Conservation (phyloP, 2,888 invertebrate genomes). For the Nemotelus nigrinus region DNA sequence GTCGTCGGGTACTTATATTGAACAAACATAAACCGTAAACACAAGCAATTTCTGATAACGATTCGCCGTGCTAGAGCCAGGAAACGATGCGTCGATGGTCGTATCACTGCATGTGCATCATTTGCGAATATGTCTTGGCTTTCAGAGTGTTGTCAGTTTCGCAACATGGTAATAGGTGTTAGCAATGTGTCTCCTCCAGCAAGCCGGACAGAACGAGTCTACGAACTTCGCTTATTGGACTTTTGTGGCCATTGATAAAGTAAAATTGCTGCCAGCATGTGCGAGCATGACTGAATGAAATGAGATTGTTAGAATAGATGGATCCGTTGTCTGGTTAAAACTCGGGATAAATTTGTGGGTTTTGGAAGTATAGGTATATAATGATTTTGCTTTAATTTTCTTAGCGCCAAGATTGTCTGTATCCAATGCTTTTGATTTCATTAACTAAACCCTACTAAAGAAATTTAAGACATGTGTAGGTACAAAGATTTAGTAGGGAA, state of each 20-base stretch:
- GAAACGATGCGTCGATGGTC: neutral
- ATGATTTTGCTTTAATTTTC: too few relatives aligned
- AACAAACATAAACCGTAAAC: slow-evolving; percentile 50
- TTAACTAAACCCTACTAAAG: too few relatives aligned
- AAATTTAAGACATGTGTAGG: too few relatives aligned
- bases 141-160: slow-evolving; percentile 28
- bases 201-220: neutral
- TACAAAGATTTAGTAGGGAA: too few relatives aligned
- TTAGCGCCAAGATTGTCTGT: too few relatives aligned
- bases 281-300: too few relatives aligned
- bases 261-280: neutral
- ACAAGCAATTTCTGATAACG: slow-evolving; percentile 48
- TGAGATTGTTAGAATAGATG: too few relatives aligned
- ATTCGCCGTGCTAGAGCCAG: slow-evolving; percentile 6
- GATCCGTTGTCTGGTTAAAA: too few relatives aligned
- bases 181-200: slow-evolving; percentile 15
- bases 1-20: slow-evolving; percentile 44
- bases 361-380: too few relatives aligned
- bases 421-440: too few relatives aligned
- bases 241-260: slow-evolving; percentile 13
- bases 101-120: slow-evolving; percentile 30
- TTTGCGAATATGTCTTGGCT: slow-evolving; percentile 24
- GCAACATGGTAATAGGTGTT: slow-evolving; percentile 46
- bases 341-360: too few relatives aligned
- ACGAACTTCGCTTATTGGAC: slow-evolving; percentile 1